These are phyloP conservation scores for Alethe diademata DNA, from an alignment of 2,113 vertebrate genomes.

Conservation along the genomic window DNA sequence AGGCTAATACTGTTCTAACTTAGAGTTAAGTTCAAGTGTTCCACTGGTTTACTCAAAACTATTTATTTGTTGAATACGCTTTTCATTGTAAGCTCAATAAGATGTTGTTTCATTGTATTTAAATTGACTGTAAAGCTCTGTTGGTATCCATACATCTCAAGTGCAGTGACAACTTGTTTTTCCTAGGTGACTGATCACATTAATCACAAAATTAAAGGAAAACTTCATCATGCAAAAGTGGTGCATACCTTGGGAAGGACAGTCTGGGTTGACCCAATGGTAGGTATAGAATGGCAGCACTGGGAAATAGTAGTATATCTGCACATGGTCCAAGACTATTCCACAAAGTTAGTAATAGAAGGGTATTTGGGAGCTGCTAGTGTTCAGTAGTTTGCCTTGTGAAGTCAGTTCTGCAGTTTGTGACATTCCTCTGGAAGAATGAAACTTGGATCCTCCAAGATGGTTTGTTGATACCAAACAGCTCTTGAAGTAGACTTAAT, in stretches of 20 bases:
- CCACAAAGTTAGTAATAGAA: neutral
- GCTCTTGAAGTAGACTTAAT: neutral
- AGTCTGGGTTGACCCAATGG: conserved; percentile 90
- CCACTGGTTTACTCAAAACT: neutral
- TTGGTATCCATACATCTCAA: neutral
- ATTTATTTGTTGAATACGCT: neutral
- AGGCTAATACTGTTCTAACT: neutral
- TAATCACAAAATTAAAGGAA: conserved; percentile 81
- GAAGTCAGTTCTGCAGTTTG: neutral
- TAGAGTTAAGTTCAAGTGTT: neutral
- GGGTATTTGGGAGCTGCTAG: neutral
- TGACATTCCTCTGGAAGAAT: neutral
- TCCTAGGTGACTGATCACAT: conserved; percentile 85
- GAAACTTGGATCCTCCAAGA: neutral
- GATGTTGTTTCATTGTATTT: neutral
- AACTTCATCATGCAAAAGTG: conserved; percentile 83
- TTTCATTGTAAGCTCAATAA: neutral
- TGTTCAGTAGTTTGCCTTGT: neutral
- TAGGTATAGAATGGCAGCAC: conserved; percentile 54
- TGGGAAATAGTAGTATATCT: neutral
- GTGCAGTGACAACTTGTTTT: neutral
- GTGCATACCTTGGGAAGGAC: conserved; percentile 83
- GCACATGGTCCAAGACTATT: fast-evolving
- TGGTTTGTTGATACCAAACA: neutral
- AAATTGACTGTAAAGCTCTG: neutral